These are phyloP conservation scores for Drosophila quadrilineata DNA, from an alignment of 1,140 invertebrate species.

Conservation along the genomic window DNA sequence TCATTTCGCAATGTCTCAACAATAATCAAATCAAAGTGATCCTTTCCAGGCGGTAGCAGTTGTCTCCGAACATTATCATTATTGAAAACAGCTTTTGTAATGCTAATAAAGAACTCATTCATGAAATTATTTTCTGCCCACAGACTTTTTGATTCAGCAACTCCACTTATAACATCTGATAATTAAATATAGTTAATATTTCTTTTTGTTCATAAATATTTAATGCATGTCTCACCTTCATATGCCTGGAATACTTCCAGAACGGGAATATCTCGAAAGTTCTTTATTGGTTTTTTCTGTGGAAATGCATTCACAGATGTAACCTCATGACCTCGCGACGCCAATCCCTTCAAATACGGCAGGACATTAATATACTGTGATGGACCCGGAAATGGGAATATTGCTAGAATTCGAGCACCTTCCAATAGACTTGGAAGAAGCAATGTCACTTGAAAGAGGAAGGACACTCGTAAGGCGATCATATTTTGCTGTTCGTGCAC, in stretches of 20 bases:
- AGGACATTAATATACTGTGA: slow-evolving; percentile 70
- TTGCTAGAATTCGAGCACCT: slow-evolving; percentile 56
- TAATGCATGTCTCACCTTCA: slow-evolving; percentile 51
- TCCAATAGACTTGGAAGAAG: slow-evolving; percentile 26
- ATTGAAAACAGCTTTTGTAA: slow-evolving; percentile 28
- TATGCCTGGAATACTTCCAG: slow-evolving; percentile 46
- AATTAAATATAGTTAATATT: not conserved
- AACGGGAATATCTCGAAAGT: slow-evolving; percentile 61
- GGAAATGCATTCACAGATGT: slow-evolving; percentile 87
- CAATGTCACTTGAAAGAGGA: not conserved
- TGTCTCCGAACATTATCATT: slow-evolving; percentile 52
- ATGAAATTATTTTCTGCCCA: slow-evolving; percentile 55
- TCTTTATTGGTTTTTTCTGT: slow-evolving; percentile 67
- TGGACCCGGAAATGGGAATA: slow-evolving; percentile 64
- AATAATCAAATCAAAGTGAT: slow-evolving; percentile 61
- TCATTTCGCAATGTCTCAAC: slow-evolving; percentile 55
- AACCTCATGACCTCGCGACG: slow-evolving; percentile 85
- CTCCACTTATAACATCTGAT: slow-evolving; percentile 31
- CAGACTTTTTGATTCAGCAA: slow-evolving; percentile 5
- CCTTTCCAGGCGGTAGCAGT: slow-evolving; percentile 34
- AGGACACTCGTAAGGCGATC: slow-evolving; percentile 10
- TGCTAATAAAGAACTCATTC: slow-evolving; percentile 44
- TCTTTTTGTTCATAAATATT: not conserved
- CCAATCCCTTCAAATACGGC: slow-evolving; percentile 85
- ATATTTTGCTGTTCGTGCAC: slow-evolving; percentile 18